A percentile compares a stretch with the other conserved stretches of the same genome.
phyloP scores from a whole-genome alignment of 1,140 invertebrate species.

The Harlomillsia oculata region DNA sequence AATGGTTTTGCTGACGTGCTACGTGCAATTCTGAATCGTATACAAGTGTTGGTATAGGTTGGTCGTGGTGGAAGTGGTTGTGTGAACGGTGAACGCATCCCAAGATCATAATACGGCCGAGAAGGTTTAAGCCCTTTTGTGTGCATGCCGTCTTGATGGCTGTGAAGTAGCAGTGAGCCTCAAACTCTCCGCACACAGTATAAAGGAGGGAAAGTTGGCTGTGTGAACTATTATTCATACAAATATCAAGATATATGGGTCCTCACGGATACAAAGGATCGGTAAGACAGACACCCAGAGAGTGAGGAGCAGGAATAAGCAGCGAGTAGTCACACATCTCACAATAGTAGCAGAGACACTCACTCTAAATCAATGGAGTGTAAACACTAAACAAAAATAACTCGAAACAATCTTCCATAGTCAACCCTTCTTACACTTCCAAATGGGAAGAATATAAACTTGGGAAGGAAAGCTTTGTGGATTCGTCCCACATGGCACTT shows the following conservation, averaged over 20 bases:
- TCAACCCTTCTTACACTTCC: neutral
- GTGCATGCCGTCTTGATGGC: too few relatives aligned
- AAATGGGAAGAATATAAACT: neutral
- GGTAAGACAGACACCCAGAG: conserved; percentile 7
- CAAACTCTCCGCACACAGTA: too few relatives aligned
- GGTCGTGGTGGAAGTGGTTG: neutral
- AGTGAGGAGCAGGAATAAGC: neutral
- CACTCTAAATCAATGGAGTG: conserved; percentile 27
- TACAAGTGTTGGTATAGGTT: too few relatives aligned
- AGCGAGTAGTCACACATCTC: conserved; percentile 11
- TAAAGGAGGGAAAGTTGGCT: neutral
- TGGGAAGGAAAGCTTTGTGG: neutral
- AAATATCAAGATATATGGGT: conserved; percentile 29
- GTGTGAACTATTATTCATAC: conserved; percentile 26
- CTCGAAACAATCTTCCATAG: conserved; percentile 23
- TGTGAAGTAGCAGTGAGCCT: too few relatives aligned
- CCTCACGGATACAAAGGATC: conserved; percentile 3
- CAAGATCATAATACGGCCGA: too few relatives aligned
- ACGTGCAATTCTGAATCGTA: too few relatives aligned
- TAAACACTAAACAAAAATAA: conserved; percentile 31
- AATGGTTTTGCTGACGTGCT: too few relatives aligned
- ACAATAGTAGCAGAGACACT: neutral
- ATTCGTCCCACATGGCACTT: neutral
- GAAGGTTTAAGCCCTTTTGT: too few relatives aligned
- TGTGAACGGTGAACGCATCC: neutral